Evolutionary conservation across 2,888 invertebrate genomes (phyloP).

Genomic region (Tiliacea citrago): DNA sequence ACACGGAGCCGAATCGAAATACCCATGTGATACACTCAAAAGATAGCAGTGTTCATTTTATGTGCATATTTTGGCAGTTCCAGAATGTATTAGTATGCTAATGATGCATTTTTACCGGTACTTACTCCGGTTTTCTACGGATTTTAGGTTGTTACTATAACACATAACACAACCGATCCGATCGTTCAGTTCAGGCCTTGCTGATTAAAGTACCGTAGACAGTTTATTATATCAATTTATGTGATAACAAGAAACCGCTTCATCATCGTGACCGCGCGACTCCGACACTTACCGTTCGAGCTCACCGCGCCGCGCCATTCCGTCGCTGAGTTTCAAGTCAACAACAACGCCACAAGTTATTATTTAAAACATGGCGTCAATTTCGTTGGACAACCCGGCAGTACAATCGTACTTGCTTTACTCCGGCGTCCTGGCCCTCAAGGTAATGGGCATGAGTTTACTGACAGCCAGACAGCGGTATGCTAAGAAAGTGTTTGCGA

Average conservation of each 20-base stretch:
- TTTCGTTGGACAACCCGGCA: conserved; percentile 72
- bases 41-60: neutral
- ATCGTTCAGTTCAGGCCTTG: neutral
- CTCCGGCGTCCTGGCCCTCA: conserved; percentile 76
- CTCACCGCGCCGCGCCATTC: conserved; percentile 49
- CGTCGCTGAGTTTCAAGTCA: conserved; percentile 33
- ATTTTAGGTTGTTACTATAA: neutral
- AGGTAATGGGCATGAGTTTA: conserved; percentile 73
- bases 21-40: neutral
- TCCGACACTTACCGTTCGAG: conserved; percentile 8
- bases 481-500: conserved; percentile 79
- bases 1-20: neutral
- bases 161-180: neutral
- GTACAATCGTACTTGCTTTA: conserved; percentile 78
- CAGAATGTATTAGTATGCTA: neutral
- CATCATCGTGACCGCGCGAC: conserved; percentile 35
- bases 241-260: conserved; percentile 13
- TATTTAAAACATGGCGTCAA: conserved; percentile 61
- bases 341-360: conserved; percentile 30
- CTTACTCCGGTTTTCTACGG: neutral
- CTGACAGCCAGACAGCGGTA: conserved; percentile 73
- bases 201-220: neutral
- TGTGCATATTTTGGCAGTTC: neutral
- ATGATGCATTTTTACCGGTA: neutral
- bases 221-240: conserved; percentile 18